phyloP scores from a whole-genome alignment of 2,113 vertebrate genomes.

The Pelecanoides urinatrix region DNA sequence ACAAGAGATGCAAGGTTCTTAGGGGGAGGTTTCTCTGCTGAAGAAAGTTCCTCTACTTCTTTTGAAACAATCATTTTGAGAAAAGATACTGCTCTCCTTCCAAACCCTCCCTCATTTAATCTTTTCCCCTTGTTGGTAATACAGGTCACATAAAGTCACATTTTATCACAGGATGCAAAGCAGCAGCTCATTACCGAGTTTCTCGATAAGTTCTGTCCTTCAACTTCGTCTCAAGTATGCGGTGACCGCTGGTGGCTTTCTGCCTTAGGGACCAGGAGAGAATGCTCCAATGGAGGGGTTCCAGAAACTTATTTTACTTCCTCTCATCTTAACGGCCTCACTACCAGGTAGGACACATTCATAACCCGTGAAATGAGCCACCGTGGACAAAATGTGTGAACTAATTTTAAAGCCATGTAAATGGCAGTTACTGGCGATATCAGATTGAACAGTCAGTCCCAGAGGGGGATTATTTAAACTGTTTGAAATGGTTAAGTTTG shows the following conservation, averaged over 20 bases:
- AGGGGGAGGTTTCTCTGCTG: background rate
- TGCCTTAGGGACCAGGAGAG: conserved; percentile 12
- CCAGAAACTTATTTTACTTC: conserved; percentile 17
- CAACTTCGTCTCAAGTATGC: background rate
- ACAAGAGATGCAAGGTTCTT: rapidly evolving
- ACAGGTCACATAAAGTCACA: background rate
- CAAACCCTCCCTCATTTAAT: background rate
- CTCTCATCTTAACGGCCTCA: background rate
- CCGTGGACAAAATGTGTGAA: rapidly evolving
- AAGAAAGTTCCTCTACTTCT: background rate
- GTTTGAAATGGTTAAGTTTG: background rate
- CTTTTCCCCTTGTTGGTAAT: background rate
- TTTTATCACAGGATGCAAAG: background rate
- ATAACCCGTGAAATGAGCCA: background rate
- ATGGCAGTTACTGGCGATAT: background rate
- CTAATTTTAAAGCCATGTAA: background rate
- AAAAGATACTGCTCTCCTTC: background rate
- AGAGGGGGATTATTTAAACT: background rate
- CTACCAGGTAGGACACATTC: conserved; percentile 35
- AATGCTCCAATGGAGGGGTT: conserved; percentile 57
- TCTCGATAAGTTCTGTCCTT: background rate
- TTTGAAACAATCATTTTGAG: background rate
- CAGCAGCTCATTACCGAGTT: background rate
- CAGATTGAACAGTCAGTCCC: background rate
- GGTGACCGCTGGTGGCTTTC: conserved; percentile 8